These are phyloP conservation scores for Rhinogobio ventralis DNA, from an alignment of 2,797 vertebrate species.

Conservation along the genomic window DNA sequence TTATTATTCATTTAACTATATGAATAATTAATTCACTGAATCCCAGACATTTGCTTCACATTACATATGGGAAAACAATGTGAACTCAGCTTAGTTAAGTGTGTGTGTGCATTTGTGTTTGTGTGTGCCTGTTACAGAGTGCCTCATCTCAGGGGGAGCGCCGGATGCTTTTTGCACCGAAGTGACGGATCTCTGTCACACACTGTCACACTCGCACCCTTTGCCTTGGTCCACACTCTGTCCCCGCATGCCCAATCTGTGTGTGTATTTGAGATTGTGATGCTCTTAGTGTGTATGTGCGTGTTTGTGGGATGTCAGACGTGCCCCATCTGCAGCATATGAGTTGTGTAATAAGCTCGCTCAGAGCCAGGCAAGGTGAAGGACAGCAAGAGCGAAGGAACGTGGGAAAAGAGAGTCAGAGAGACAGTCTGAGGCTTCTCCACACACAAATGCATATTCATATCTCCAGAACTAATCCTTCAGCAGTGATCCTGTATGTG, in stretches of 20 bases:
- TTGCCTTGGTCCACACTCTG: conserved; percentile 48
- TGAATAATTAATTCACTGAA: background rate
- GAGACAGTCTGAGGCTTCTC: conserved; percentile 6
- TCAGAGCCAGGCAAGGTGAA: conserved; percentile 39
- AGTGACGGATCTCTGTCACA: conserved; percentile 63
- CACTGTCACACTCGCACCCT: conserved; percentile 55
- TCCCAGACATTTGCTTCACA: background rate
- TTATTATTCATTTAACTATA: background rate
- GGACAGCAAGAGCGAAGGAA: conserved; percentile 26
- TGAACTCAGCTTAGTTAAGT: background rate
- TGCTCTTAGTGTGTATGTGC: conserved; percentile 16
- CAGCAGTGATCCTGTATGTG: background rate
- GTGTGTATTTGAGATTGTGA: conserved; percentile 39
- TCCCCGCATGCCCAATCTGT: conserved; percentile 51
- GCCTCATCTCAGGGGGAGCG: conserved; percentile 49
- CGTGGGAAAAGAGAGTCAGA: conserved; percentile 14
- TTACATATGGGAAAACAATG: background rate
- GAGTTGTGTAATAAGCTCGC: conserved; percentile 50
- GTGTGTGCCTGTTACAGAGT: conserved; percentile 41
- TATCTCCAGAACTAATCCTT: conserved; percentile 37
- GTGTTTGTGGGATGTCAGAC: conserved; percentile 32
- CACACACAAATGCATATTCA: conserved; percentile 36
- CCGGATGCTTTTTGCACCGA: conserved; percentile 59
- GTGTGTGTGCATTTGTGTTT: background rate
- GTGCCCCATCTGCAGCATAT: conserved; percentile 37